Percentiles rank a stretch among this genome's conserved stretches.
phyloP scores from a whole-genome alignment of 2,888 invertebrate genomes.

The Tachina fera region DNA sequence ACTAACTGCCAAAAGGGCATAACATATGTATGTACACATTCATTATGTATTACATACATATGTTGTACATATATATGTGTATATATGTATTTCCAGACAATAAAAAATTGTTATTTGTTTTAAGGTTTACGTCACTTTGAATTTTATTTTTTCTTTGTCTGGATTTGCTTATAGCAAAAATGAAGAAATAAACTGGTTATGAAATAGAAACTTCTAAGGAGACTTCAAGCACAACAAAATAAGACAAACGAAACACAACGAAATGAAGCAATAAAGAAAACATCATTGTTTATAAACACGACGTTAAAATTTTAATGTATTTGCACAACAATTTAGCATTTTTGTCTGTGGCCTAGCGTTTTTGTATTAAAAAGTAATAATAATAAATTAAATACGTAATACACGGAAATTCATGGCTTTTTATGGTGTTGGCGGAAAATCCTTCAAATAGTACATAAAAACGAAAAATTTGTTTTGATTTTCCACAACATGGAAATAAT shows the following conservation, averaged over 20 bases:
- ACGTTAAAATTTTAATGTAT: conserved; percentile 1
- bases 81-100: not conserved
- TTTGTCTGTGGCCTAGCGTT: not conserved
- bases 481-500: conserved; percentile 42
- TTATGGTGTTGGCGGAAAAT: conserved; percentile 72
- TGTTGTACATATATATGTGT: no score
- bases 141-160: conserved; percentile 7
- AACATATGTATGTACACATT: no score
- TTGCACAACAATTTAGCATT: not conserved
- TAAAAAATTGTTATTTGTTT: not conserved
- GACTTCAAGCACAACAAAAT: conserved; percentile 17
- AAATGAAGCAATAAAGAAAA: conserved; percentile 45
- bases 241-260: not conserved
- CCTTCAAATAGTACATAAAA: conserved; percentile 66
- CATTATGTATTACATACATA: no score
- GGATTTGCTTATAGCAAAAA: conserved; percentile 1
- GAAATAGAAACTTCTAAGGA: conserved; percentile 33
- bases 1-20: no score
- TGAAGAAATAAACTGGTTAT: conserved; percentile 18
- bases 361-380: conserved; percentile 24
- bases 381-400: conserved; percentile 33
- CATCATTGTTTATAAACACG: conserved; percentile 35
- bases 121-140: conserved; percentile 19
- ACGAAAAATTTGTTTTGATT: conserved; percentile 45
- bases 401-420: conserved; percentile 69